A percentile compares a stretch with the other conserved stretches of the same genome.
These are phyloP conservation scores for Xerus rutilus DNA, from an alignment of 2,797 vertebrate genomes.

Conservation along the genomic window DNA sequence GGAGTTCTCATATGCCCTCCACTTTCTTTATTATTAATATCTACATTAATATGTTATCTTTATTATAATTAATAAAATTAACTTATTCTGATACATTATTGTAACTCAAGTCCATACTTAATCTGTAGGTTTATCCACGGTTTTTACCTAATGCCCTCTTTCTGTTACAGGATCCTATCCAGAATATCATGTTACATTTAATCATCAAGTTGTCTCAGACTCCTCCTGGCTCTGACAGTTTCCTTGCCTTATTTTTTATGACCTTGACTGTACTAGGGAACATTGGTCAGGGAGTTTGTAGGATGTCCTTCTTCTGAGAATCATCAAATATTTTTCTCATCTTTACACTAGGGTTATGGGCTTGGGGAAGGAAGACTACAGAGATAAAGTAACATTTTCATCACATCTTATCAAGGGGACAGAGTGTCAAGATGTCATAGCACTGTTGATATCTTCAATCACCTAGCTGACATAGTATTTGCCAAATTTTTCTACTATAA, in stretches of 20 bases:
- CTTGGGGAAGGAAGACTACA: background rate
- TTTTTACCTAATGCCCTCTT: background rate
- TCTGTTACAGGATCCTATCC: background rate
- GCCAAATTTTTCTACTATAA: background rate
- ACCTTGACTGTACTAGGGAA: background rate
- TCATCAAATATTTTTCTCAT: background rate
- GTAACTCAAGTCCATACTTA: background rate
- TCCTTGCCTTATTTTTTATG: conserved; percentile 22
- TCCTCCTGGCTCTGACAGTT: background rate
- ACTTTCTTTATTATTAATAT: background rate
- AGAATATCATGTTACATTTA: background rate
- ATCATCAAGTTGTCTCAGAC: background rate
- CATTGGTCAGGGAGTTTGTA: background rate
- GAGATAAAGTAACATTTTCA: background rate
- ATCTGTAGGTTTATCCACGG: background rate
- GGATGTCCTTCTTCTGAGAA: background rate
- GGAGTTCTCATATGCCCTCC: background rate
- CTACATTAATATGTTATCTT: background rate
- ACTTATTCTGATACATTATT: background rate
- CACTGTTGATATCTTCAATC: background rate
- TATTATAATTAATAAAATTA: background rate
- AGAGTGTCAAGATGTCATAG: too few species aligned
- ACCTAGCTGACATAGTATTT: background rate
- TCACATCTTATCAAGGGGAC: background rate
- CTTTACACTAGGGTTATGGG: background rate